Percentiles rank a stretch among this genome's conserved stretches.
phyloP scores from a whole-genome alignment of 2,113 vertebrate genomes.

The Oryzias woworae region DNA sequence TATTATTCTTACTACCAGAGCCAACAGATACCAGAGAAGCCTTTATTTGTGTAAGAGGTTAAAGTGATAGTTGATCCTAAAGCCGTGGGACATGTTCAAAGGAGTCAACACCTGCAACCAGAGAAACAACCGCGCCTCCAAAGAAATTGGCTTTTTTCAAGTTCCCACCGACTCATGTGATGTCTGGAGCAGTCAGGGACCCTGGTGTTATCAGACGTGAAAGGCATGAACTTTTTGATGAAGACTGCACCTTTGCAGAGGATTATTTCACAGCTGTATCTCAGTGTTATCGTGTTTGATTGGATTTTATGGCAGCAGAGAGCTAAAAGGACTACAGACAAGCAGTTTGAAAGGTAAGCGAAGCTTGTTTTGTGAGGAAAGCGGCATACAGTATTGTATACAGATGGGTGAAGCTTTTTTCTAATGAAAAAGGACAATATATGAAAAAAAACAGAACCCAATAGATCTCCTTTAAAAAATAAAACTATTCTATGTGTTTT shows the following conservation, averaged over 20 bases:
- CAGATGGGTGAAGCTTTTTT: conserved; percentile 57
- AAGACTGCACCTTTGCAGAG: conserved; percentile 63
- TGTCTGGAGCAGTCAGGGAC: conserved; percentile 54
- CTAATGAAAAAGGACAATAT: conserved; percentile 70
- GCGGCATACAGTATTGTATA: conserved; percentile 42
- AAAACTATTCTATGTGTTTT: conserved; percentile 77
- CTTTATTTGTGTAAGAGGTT: conserved; percentile 69
- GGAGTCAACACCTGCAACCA: conserved; percentile 37
- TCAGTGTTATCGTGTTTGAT: conserved; percentile 65
- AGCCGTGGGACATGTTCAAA: conserved; percentile 22
- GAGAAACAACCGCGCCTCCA: conserved; percentile 43
- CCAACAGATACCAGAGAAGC: conserved; percentile 51
- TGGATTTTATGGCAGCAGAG: conserved; percentile 61
- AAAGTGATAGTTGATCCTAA: conserved; percentile 55
- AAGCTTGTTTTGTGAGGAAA: conserved; percentile 40
- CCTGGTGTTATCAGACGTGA: conserved; percentile 36
- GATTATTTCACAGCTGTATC: conserved; percentile 69
- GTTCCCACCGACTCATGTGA: conserved; percentile 38
- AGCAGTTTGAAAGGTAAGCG: conserved; percentile 74
- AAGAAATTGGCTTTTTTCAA: conserved; percentile 42
- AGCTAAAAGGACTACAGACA: conserved; percentile 53
- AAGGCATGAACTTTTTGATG: conserved; percentile 56
- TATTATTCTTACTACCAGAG: conserved; percentile 70
- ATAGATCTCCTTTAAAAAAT: conserved; percentile 79
- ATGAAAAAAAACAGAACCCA: conserved; percentile 76